Evolutionary conservation across 2,888 invertebrate species (phyloP), one percentile per base, ranked within the genome.

Genomic region (Drosophila multiciliata): DNA sequence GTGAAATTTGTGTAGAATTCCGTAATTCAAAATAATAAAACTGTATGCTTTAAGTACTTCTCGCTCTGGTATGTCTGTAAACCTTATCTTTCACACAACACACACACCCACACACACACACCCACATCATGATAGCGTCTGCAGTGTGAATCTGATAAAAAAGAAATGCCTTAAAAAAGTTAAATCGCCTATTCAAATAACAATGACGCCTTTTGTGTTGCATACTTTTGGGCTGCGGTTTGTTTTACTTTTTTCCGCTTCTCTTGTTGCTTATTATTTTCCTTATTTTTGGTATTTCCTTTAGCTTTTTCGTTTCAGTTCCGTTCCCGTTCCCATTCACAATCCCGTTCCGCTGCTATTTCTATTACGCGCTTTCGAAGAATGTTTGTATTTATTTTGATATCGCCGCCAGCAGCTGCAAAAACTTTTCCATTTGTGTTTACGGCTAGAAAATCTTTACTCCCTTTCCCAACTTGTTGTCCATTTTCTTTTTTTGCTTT

Each of bases 361-460:
- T 40, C 32, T 60, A 26, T 49, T 66, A 26, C 61, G 11, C 40
- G 40, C 36, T 55, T 72, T 65, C 32, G 15, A 55, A 54, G 53
- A 61, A 62, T 62, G 33, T 48, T 59, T 61, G 35, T 75, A 68
- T 73, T 68, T 75, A 63, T 68, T 75, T 75, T 68, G 20, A 69
- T 70, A 61, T 62, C 7, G 62, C 62, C 64, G 65, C 32, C 17
- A 48, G 75, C 67, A 75, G 66, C 64, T 64, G 66, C 3, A 66
- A 68, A 79, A 69, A 78, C 73, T 65, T 64, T 64, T 3, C 35
- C 61, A 58, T 54, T 67, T 66, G 57, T 54, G 54, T 69, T 76
- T 66, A 64, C 49, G 38, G 35, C 58, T 66, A 50, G 48, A 55
- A 60, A 71, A 62, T 74, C 55, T 40, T 62, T 35, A 23, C 33